Conservation (phyloP, 2,113 vertebrate genomes). For the Setophaga kirtlandii region DNA sequence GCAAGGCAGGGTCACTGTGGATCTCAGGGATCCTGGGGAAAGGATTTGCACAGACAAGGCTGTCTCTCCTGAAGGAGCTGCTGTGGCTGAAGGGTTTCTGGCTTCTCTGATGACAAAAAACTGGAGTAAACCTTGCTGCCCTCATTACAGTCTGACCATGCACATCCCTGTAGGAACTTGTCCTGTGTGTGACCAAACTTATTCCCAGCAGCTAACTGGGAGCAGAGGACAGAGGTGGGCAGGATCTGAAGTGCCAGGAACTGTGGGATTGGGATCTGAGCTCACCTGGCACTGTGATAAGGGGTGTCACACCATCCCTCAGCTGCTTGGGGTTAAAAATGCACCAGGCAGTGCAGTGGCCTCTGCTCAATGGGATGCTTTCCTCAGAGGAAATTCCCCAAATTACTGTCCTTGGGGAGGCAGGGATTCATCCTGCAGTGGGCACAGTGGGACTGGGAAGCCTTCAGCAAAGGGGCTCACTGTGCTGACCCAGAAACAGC, state of each 20-base stretch:
- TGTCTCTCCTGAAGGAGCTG: not conserved
- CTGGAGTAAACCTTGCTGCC: not conserved
- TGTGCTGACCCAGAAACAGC: not conserved
- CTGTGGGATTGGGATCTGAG: fast-evolving
- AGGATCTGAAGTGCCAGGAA: not conserved
- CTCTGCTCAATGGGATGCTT: not conserved
- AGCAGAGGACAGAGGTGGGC: not conserved
- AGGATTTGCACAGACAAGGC: not conserved
- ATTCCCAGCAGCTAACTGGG: not conserved
- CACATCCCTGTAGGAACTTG: not conserved
- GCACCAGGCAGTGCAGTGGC: not conserved
- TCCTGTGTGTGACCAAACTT: fast-evolving
- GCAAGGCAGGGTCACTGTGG: not conserved
- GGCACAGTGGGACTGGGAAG: not conserved
- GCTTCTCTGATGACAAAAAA: not conserved
- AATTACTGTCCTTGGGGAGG: not conserved
- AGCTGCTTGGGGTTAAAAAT: not conserved
- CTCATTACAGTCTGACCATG: not conserved
- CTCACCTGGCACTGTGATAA: fast-evolving
- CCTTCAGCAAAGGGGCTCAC: not conserved
- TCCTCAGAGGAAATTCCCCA: not conserved
- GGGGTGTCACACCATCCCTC: not conserved
- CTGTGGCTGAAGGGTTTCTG: not conserved
- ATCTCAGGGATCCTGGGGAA: not conserved
- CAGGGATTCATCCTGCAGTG: not conserved